phyloP scores from a whole-genome alignment of 1,140 invertebrate genomes.

The Planococcus citri region DNA sequence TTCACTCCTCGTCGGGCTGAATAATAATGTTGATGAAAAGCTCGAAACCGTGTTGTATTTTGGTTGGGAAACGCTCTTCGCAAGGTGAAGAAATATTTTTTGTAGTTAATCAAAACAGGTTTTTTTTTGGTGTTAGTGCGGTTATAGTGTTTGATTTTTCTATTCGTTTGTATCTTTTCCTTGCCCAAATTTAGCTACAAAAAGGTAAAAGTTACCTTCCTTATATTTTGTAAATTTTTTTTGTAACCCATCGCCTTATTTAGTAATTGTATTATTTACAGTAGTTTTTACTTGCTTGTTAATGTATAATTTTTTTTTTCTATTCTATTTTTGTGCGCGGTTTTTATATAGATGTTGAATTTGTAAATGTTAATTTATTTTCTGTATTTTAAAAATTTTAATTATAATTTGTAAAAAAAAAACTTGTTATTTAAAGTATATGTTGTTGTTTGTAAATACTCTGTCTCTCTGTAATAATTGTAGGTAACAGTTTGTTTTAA shows the following conservation, averaged over 20 bases:
- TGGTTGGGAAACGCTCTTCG: background rate
- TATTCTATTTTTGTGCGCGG: conserved; percentile 13
- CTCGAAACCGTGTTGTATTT: background rate
- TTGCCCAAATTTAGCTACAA: background rate
- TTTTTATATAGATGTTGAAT: conserved; percentile 15
- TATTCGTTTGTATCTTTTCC: background rate
- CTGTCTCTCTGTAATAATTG: conserved; percentile 18
- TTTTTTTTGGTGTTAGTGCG: no score
- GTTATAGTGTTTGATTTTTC: background rate
- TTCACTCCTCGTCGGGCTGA: no score
- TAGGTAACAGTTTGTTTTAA: conserved; percentile 15
- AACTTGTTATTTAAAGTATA: conserved; percentile 13
- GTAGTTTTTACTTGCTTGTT: conserved; percentile 16
- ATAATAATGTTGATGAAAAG: background rate
- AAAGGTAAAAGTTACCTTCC: conserved; percentile 15
- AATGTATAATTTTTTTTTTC: conserved; percentile 1
- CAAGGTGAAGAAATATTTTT: background rate
- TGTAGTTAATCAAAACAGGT: no score
- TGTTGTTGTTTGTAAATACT: conserved; percentile 15
- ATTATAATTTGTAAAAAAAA: conserved; percentile 8
- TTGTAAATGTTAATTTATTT: conserved; percentile 21
- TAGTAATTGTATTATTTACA: conserved; percentile 10
- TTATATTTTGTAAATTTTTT: conserved; percentile 5
- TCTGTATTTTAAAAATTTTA: conserved; percentile 7
- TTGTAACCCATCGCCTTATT: conserved; percentile 17